Evolutionary conservation across 2,113 vertebrate species (phyloP).

Genomic region (Gymnorhina tibicen): DNA sequence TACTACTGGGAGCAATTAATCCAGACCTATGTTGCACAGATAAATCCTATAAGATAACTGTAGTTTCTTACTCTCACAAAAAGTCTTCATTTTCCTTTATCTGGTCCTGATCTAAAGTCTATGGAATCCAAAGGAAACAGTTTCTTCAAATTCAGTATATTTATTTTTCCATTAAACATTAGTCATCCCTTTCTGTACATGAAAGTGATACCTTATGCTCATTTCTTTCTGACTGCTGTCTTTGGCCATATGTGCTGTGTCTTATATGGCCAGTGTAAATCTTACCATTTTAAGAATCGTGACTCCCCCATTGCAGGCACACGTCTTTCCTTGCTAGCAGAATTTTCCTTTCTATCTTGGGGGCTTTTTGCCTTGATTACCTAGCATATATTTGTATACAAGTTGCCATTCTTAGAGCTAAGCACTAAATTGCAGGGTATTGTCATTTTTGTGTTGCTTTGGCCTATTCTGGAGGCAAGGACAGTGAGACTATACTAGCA

Average conservation of each 20-base stretch:
- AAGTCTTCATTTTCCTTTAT: neutral
- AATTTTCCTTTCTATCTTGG: neutral
- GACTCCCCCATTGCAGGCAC: neutral
- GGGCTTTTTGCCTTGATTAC: neutral
- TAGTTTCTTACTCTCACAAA: neutral
- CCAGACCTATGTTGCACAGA: neutral
- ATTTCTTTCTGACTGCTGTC: neutral
- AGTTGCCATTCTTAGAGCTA: neutral
- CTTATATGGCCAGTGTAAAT: neutral
- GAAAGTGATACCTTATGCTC: neutral
- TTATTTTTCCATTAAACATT: neutral
- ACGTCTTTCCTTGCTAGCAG: neutral
- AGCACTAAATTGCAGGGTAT: neutral
- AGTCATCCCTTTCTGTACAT: neutral
- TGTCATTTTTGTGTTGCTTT: neutral
- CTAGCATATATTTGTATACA: neutral
- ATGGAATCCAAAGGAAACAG: neutral
- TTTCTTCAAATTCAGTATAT: neutral
- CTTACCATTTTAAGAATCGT: fast-evolving
- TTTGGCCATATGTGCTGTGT: neutral
- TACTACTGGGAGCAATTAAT: neutral
- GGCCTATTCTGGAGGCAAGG: neutral
- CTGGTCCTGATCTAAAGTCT: neutral
- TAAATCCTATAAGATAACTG: neutral
- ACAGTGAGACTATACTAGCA: neutral